These are phyloP conservation scores for Aeoliscus strigatus DNA, from an alignment of 2,797 vertebrate genomes.

Conservation along the genomic window DNA sequence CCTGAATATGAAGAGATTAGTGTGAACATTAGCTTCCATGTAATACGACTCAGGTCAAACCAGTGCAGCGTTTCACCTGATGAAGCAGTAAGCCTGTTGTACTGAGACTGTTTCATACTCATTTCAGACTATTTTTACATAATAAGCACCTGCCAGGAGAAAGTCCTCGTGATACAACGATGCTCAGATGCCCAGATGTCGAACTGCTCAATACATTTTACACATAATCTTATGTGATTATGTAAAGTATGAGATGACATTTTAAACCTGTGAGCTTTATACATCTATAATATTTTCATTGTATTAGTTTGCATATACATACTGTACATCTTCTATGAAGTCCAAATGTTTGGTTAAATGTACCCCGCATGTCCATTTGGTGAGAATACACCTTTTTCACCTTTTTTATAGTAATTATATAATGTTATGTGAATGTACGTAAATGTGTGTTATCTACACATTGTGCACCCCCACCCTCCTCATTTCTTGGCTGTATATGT, in stretches of 20 bases:
- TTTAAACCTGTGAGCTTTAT: too few relatives aligned
- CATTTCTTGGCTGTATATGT: too few relatives aligned
- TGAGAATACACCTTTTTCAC: too few relatives aligned
- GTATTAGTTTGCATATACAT: too few relatives aligned
- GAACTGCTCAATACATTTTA: constrained; percentile 1
- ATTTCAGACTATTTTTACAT: constrained; percentile 40
- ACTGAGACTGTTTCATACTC: constrained; percentile 13
- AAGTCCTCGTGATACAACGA: not conserved
- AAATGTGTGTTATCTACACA: too few relatives aligned
- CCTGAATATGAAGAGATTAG: constrained; percentile 43
- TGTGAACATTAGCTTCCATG: constrained; percentile 30
- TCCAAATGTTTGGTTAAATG: too few relatives aligned
- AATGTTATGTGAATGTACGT: too few relatives aligned
- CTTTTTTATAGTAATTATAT: too few relatives aligned
- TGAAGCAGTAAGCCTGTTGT: constrained; percentile 42
- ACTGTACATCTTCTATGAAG: too few relatives aligned
- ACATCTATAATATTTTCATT: too few relatives aligned
- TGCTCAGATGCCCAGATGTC: constrained; percentile 26
- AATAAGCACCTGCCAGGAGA: constrained; percentile 30
- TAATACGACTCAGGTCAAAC: constrained; percentile 29
- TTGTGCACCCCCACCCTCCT: too few relatives aligned
- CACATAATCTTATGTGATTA: constrained; percentile 24
- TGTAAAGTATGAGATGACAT: constrained; percentile 16
- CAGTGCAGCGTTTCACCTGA: constrained; percentile 19
- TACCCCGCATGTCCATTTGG: too few relatives aligned